Conservation (phyloP, 1,140 invertebrate genomes). For the Chymomyza costata region DNA sequence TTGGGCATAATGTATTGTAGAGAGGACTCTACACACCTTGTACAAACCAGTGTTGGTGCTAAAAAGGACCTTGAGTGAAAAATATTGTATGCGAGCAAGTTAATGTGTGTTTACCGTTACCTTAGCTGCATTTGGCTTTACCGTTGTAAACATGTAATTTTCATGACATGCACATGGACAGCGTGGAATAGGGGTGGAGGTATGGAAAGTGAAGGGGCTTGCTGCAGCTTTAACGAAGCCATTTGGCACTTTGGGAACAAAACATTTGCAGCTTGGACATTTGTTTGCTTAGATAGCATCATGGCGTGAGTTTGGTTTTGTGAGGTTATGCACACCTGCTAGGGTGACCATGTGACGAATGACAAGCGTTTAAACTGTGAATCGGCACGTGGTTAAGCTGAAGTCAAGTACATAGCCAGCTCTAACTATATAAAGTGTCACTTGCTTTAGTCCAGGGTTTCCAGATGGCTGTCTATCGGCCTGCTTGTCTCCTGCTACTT, state of each 20-base stretch:
- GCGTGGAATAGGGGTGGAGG: background rate
- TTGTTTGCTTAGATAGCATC: constrained; percentile 53
- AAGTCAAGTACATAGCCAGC: too few relatives aligned
- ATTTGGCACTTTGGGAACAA: constrained; percentile 1
- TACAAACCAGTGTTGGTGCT: too few relatives aligned
- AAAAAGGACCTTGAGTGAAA: constrained; percentile 69
- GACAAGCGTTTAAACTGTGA: constrained; percentile 54
- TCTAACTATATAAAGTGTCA: too few relatives aligned
- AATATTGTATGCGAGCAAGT: constrained; percentile 67
- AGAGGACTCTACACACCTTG: constrained; percentile 8
- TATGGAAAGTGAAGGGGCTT: constrained; percentile 1
- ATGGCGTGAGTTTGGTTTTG: constrained; percentile 2
- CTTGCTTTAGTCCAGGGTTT: constrained; percentile 15
- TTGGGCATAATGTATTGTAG: too few relatives aligned
- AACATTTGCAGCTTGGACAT: constrained; percentile 47
- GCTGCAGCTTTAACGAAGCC: constrained; percentile 6
- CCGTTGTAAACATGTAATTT: constrained; percentile 69
- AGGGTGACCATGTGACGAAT: constrained; percentile 58
- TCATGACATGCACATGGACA: constrained; percentile 19
- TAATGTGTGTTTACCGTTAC: constrained; percentile 70
- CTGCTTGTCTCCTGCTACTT: constrained; percentile 15
- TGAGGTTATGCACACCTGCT: constrained; percentile 8
- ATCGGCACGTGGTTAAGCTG: constrained; percentile 29
- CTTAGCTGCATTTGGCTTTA: constrained; percentile 47
- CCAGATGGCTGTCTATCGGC: constrained; percentile 1